phyloP scores from a whole-genome alignment of 2,797 vertebrate species.

The Darevskia mixta region DNA sequence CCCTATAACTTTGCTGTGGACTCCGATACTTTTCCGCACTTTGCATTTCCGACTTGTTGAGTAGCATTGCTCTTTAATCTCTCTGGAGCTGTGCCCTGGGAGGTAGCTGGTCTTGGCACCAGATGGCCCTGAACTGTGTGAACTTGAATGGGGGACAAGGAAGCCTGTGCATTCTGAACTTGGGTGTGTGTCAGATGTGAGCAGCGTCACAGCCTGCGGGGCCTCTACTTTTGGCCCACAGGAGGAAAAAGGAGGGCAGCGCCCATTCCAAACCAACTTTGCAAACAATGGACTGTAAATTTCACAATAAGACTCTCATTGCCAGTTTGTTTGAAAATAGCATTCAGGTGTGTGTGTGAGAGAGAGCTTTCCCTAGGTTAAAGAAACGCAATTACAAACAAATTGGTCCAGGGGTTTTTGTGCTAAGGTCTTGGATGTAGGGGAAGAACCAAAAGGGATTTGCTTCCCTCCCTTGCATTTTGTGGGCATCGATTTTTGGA shows the following conservation, averaged over 20 bases:
- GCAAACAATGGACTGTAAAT: neutral
- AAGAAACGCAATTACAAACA: too few species aligned
- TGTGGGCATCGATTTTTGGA: too few species aligned
- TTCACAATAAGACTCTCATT: neutral
- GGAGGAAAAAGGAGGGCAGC: neutral
- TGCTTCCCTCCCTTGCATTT: too few species aligned
- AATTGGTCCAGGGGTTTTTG: too few species aligned
- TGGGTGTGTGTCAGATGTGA: neutral
- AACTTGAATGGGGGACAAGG: neutral
- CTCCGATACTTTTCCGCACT: neutral
- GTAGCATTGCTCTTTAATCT: neutral
- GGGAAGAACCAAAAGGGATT: too few species aligned
- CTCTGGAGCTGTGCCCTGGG: neutral
- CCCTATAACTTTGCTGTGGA: too few species aligned
- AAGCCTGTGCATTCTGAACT: neutral
- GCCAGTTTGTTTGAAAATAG: too few species aligned
- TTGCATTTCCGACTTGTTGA: neutral
- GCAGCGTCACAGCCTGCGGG: neutral
- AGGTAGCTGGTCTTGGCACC: neutral
- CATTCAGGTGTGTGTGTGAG: too few species aligned
- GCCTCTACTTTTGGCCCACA: neutral
- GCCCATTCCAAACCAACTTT: neutral
- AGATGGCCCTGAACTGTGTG: neutral
- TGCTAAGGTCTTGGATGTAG: too few species aligned
- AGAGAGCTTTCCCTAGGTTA: too few species aligned